Evolutionary conservation across 2,113 vertebrate genomes (phyloP).

Genomic region (Hyaena hyaena): DNA sequence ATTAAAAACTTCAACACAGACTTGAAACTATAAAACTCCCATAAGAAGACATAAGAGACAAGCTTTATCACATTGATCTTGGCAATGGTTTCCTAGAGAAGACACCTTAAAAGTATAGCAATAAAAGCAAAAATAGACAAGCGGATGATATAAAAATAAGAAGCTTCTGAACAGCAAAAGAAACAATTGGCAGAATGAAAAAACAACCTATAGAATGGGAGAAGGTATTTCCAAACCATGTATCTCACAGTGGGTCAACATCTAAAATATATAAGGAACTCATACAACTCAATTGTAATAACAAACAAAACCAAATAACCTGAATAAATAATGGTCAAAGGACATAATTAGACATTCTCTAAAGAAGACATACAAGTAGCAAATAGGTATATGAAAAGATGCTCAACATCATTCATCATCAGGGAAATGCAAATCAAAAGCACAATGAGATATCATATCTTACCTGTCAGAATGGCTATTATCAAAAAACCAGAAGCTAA

Average conservation of each 20-base stretch:
- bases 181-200: neutral
- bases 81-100: neutral
- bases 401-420: neutral
- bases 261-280: neutral
- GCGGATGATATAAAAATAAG: neutral
- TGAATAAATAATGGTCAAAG: neutral
- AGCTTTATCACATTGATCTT: neutral
- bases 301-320: neutral
- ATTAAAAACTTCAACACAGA: neutral
- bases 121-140: neutral
- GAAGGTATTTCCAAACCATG: neutral
- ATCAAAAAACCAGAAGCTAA: neutral
- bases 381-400: neutral
- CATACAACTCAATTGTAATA: neutral
- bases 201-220: neutral
- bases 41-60: neutral
- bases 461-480: neutral
- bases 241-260: neutral
- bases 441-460: neutral
- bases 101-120: neutral
- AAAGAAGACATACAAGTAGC: neutral
- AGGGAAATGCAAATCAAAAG: neutral
- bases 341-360: neutral
- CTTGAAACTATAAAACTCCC: neutral
- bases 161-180: neutral